These are phyloP conservation scores for Drosophila nr. medialis DNA, from an alignment of 2,888 invertebrate species.

Conservation along the genomic window DNA sequence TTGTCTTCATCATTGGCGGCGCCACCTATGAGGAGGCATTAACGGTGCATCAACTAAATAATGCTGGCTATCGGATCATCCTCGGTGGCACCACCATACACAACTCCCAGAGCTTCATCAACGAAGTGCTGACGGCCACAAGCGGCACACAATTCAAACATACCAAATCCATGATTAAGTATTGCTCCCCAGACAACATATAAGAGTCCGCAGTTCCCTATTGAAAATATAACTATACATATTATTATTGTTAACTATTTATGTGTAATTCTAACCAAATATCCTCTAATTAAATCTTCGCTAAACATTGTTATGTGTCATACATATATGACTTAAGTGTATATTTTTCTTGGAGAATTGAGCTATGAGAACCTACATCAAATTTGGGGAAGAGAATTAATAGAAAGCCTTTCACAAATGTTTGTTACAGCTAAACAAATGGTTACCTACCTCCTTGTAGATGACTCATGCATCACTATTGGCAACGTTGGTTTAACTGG, in stretches of 20 bases:
- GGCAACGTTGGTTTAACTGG: conserved; percentile 33
- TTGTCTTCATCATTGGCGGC: conserved; percentile 98
- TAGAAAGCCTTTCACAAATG: background rate
- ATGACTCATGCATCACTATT: conserved; percentile 10
- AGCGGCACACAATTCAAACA: conserved; percentile 88
- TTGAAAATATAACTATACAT: conserved; percentile 9
- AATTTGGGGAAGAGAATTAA: background rate
- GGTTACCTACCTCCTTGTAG: background rate
- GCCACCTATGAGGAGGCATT: conserved; percentile 98
- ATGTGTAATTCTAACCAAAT: conserved; percentile 42
- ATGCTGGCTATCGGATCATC: conserved; percentile 89
- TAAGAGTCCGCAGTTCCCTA: conserved; percentile 53
- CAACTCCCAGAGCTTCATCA: conserved; percentile 92
- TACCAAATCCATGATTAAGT: conserved; percentile 90
- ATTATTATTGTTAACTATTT: conserved; percentile 70
- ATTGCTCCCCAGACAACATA: conserved; percentile 87
- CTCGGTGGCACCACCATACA: conserved; percentile 97
- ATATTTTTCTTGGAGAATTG: background rate
- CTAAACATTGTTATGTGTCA: conserved; percentile 35
- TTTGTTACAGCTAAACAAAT: background rate
- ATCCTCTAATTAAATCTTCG: conserved; percentile 28
- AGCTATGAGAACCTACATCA: background rate
- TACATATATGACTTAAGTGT: conserved; percentile 14
- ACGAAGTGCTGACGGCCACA: conserved; percentile 90
- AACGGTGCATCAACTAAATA: conserved; percentile 93